Conservation (phyloP, 2,113 vertebrate species). For the Caretta caretta region DNA sequence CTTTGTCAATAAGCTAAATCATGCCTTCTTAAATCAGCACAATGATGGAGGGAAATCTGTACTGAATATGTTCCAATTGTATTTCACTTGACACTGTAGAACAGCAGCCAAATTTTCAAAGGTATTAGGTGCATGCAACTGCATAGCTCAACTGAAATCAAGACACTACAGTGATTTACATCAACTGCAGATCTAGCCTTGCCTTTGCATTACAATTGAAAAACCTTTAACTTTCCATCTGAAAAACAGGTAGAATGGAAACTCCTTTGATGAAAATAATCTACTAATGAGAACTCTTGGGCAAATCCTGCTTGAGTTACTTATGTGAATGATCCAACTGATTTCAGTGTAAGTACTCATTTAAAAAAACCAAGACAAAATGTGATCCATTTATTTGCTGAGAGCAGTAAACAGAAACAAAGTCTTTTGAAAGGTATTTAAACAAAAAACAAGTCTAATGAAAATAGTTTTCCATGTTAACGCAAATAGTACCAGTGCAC, state of each 20-base stretch:
- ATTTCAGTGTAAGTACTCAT: not conserved
- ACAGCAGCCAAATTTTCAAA: not conserved
- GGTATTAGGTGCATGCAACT: fast-evolving
- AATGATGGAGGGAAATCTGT: not conserved
- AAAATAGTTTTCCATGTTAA: not conserved
- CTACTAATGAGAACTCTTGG: not conserved
- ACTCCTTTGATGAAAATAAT: not conserved
- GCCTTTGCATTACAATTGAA: not conserved
- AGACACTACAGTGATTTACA: not conserved
- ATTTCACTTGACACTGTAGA: not conserved
- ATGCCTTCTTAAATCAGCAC: not conserved
- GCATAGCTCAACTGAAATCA: not conserved
- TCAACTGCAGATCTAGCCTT: not conserved
- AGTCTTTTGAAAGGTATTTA: not conserved
- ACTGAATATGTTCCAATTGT: constrained; percentile 5
- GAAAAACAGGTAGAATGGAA: not conserved
- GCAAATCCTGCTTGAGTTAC: not conserved
- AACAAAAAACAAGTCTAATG: not conserved
- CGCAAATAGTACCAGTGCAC: constrained; percentile 22
- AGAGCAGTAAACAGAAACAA: not conserved
- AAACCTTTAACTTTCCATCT: not conserved
- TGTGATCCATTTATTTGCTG: not conserved
- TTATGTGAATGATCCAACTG: not conserved
- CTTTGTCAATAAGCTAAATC: not conserved
- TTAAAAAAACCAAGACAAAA: not conserved